Evolutionary conservation across 2,888 invertebrate genomes (phyloP), one percentile per base, ranked within the genome.

Genomic region (Limnephilus auricula): DNA sequence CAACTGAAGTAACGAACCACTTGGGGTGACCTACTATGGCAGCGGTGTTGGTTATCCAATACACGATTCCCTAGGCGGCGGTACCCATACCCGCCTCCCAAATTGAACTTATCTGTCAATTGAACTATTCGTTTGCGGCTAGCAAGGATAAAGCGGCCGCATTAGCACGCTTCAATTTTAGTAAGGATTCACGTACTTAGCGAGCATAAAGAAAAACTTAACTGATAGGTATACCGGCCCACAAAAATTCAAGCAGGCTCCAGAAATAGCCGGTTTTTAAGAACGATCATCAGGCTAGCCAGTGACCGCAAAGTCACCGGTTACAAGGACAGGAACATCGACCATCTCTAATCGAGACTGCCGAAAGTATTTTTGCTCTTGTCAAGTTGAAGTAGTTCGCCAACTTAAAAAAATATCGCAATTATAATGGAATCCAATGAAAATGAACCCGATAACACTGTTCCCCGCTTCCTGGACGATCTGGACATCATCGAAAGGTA

Each of bases 381-480:
- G 45, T 82, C 40, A 84, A n/a, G n/a, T 80, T 79, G 12, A 65
- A 65, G 65, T n/a, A 25, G 9, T 65, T 65, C n/a, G 25, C 25
- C n/a, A 65, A 65, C 25, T 65, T 45, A 50, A 3, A 82, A 34
- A 34, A 82, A 82, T 25, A 82, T 25, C 45, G 15, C 34, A 50
- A 84, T 84, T 65, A 89, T n/a, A 65, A 91, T 91, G 91, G 87
- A 91, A 34, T 50, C 89, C 12, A 88, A 82, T 78, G 88, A 91
- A 84, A 88, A 84, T 30, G 37, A 65, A 18, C 82, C 89, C 13
- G 82, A 82, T 34, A 88, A 80, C 12, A 91, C 37, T 4, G 90
- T 91, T 25, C 92, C 92, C 5, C 83, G 91, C 18, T 92, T 91
- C 79, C 87, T 92, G 45, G 92, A 92, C 83, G 92, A 92, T n/a